Conservation (phyloP, 2,888 invertebrate species). For the Hirtodrosophila duncani region DNA sequence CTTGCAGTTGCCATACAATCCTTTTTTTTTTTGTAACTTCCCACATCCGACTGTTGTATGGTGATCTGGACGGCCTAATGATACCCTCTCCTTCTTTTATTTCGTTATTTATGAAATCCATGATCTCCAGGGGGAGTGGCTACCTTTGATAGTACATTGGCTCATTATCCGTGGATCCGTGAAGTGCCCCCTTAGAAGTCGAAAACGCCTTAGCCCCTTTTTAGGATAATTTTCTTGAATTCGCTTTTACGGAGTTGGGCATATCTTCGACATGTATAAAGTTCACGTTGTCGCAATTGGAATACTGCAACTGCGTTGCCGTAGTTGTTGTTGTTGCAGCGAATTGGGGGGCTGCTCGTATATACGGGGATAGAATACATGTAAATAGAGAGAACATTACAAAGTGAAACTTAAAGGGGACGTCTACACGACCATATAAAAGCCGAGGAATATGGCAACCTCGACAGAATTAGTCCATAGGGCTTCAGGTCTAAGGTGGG, state of each 20-base stretch:
- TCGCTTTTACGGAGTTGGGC: too few species aligned
- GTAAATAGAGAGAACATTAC: too few species aligned
- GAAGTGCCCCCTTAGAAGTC: too few species aligned
- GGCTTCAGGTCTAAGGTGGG: too few species aligned
- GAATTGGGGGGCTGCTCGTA: too few species aligned
- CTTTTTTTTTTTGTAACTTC: constrained; percentile 8
- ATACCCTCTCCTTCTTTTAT: not conserved
- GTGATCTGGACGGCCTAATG: not conserved
- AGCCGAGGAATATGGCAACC: too few species aligned
- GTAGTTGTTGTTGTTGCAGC: not conserved
- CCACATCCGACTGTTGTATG: constrained; percentile 1
- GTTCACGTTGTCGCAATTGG: not conserved
- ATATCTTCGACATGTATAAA: constrained; percentile 1
- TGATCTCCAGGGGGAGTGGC: not conserved
- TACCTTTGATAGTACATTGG: not conserved
- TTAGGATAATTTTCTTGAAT: too few species aligned
- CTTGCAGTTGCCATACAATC: not conserved
- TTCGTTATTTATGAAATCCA: constrained; percentile 4
- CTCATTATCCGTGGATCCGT: not conserved
- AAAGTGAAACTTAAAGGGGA: too few species aligned
- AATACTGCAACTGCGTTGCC: not conserved
- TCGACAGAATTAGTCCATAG: too few species aligned
- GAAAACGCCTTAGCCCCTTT: not conserved
- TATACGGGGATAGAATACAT: too few species aligned
- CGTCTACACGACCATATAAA: too few species aligned